Percentiles rank a stretch among this genome's conserved stretches.
Conservation (phyloP, 2,888 invertebrate genomes). For the Caenorhabditis afra region DNA sequence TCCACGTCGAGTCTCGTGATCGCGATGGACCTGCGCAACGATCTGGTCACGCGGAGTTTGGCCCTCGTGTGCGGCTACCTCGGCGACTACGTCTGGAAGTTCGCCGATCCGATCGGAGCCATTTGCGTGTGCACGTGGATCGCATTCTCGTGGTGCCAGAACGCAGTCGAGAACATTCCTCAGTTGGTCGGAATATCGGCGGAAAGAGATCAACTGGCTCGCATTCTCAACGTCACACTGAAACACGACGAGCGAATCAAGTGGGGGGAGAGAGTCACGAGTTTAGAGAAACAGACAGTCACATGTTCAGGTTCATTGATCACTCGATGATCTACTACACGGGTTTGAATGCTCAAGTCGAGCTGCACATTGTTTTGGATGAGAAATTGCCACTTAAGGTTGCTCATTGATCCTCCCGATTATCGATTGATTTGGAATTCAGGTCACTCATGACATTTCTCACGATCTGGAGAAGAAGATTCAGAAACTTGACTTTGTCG, state of each 20-base stretch:
- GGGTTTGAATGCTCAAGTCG: constrained; percentile 81
- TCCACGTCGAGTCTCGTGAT: constrained; percentile 59
- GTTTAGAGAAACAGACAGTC: background rate
- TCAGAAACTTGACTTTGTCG: constrained; percentile 78
- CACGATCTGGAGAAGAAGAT: constrained; percentile 81
- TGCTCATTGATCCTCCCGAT: constrained; percentile 45
- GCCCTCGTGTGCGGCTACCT: constrained; percentile 82
- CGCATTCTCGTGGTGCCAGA: constrained; percentile 75
- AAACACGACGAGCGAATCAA: constrained; percentile 72
- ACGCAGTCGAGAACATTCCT: constrained; percentile 76
- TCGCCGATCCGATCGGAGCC: constrained; percentile 82
- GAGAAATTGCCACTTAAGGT: constrained; percentile 81
- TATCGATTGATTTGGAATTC: background rate
- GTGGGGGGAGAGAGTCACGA: constrained; percentile 10
- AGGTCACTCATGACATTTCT: constrained; percentile 81
- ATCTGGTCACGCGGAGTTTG: constrained; percentile 66
- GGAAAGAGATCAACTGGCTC: constrained; percentile 72
- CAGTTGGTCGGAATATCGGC: constrained; percentile 72
- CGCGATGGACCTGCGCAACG: constrained; percentile 57
- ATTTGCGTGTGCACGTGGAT: constrained; percentile 80
- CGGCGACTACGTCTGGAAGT: constrained; percentile 80
- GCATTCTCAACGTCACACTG: constrained; percentile 75
- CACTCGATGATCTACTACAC: constrained; percentile 83
- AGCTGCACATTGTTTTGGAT: constrained; percentile 81
- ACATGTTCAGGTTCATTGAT: constrained; percentile 79